phyloP scores from a whole-genome alignment of 2,888 invertebrate genomes.

The Ophraella communa region DNA sequence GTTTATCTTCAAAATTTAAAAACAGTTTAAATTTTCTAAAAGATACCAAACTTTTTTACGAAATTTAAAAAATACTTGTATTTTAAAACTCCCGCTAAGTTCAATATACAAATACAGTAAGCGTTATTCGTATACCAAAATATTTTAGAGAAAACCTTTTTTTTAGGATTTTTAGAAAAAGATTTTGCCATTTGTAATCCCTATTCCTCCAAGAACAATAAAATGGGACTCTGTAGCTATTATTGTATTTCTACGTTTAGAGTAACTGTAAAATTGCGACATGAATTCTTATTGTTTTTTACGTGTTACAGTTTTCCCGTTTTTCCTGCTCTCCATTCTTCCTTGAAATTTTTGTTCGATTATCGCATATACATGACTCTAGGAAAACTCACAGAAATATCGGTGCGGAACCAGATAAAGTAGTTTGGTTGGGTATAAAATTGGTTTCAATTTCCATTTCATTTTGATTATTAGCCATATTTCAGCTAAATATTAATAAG shows the following conservation, averaged over 20 bases:
- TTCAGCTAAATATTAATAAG: conserved; percentile 17
- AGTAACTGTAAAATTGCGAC: not conserved
- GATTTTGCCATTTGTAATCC: not conserved
- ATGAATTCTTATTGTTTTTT: not conserved
- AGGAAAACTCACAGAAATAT: conserved; percentile 6
- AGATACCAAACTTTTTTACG: too few species aligned
- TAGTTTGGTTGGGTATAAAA: conserved; percentile 6
- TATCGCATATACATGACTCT: not conserved
- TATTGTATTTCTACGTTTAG: not conserved
- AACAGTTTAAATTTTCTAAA: too few species aligned
- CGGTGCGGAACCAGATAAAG: conserved; percentile 6
- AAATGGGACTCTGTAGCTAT: not conserved
- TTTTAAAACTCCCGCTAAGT: too few species aligned
- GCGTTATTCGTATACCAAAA: too few species aligned
- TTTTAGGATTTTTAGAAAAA: too few species aligned
- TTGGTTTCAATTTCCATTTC: conserved; percentile 10
- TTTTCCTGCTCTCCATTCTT: not conserved
- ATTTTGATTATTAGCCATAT: conserved; percentile 16
- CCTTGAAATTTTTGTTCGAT: not conserved
- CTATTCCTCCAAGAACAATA: not conserved
- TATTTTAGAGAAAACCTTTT: too few species aligned
- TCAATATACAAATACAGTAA: too few species aligned
- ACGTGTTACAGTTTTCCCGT: not conserved
- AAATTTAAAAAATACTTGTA: too few species aligned
- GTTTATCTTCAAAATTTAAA: too few species aligned